phyloP scores from a whole-genome alignment of 2,113 vertebrate genomes.

The Fregetta grallaria region DNA sequence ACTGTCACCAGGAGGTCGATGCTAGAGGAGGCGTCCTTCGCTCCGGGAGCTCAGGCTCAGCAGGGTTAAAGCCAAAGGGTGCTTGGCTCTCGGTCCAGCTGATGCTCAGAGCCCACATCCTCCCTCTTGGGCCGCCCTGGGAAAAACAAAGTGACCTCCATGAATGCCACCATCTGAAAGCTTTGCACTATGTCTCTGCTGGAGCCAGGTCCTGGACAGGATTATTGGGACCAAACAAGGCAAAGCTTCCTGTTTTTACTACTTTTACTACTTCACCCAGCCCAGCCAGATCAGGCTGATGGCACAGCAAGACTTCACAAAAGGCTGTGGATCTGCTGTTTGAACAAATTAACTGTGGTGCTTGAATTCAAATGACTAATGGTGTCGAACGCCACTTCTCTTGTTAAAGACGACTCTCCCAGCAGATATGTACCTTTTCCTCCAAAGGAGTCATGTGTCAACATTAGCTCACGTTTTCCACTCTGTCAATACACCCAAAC shows the following conservation, averaged over 20 bases:
- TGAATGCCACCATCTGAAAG: too few relatives aligned
- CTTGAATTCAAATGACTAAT: not conserved
- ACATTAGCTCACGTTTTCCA: constrained; percentile 39
- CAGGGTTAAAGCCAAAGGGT: not conserved
- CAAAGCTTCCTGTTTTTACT: not conserved
- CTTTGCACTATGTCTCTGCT: not conserved
- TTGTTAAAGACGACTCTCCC: constrained; percentile 32
- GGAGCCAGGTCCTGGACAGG: not conserved
- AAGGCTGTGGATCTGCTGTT: not conserved
- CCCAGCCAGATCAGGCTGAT: not conserved
- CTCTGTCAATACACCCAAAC: not conserved
- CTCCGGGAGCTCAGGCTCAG: accelerated
- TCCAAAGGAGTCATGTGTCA: constrained; percentile 13
- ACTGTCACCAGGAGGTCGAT: not conserved
- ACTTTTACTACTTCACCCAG: not conserved
- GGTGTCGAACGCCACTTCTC: not conserved
- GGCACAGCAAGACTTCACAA: not conserved
- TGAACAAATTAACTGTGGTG: not conserved
- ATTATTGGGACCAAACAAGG: not conserved
- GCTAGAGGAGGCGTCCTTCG: not conserved
- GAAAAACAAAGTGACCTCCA: not conserved
- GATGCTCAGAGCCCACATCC: not conserved
- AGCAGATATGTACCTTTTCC: constrained; percentile 37
- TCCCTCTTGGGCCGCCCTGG: not conserved
- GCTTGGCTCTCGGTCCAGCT: accelerated